phyloP scores from a whole-genome alignment of 2,113 vertebrate species.

The Phylloscopus trochiloides region DNA sequence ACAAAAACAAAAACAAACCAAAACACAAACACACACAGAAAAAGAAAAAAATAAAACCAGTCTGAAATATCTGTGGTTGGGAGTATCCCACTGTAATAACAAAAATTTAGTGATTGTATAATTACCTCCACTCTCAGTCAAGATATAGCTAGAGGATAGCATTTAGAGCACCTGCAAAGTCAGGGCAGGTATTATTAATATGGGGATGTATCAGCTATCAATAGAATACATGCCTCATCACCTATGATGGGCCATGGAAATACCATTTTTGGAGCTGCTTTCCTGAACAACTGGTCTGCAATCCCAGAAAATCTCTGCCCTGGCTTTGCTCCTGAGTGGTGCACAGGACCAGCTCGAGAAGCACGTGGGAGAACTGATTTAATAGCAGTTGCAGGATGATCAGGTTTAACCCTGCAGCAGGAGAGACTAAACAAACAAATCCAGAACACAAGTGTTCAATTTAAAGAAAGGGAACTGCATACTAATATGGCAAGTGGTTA shows the following conservation, averaged over 20 bases:
- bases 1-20: background rate
- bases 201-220: background rate
- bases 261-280: background rate
- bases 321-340: background rate
- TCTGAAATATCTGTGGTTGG: background rate
- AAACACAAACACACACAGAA: too few relatives aligned
- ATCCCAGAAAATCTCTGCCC: background rate
- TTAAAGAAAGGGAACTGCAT: background rate
- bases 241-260: background rate
- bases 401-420: background rate
- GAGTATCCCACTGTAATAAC: background rate
- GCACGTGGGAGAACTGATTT: background rate
- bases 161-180: background rate
- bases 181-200: background rate
- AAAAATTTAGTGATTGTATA: background rate
- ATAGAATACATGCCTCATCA: background rate
- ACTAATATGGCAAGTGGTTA: background rate
- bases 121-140: background rate
- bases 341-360: background rate
- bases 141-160: background rate
- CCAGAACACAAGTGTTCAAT: background rate
- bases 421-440: background rate
- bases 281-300: background rate
- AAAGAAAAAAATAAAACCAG: too few relatives aligned
- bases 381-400: background rate